Base-by-base conservation (phyloP, 2,888 invertebrate species). In the Orthosia gothica region DNA sequence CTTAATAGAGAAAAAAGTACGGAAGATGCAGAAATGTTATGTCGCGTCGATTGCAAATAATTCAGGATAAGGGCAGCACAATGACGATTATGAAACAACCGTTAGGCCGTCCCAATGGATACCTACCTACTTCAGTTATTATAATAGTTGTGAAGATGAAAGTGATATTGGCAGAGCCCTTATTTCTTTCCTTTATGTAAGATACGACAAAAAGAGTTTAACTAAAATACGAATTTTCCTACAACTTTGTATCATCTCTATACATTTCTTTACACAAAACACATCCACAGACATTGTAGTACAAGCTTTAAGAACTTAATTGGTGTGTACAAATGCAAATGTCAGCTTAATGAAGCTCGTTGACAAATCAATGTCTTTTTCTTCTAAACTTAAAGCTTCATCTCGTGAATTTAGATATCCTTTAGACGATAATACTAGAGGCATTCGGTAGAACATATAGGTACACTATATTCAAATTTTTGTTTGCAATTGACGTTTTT, bases 321-420 rank as follows among this genome's bases (percentile, higher is more conserved):
- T 80, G 50, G 66, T 72, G 20, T 61, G 69, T 65, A 40, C 70
- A 81, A 83, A 81, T 78, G 80, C 79, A 80, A 80, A 80, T 70
- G 57, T 61, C 80, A 52, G 26, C 52, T 61, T 62, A 80, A 82
- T 80, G 74, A 83, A 81, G 57, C 57, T 68, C 61, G 73, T 83
- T 83, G 76, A 80, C 85, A 83, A 74, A 83, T 84, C 78, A 81
- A 74, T 57, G 76, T 69, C 67, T 76, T 84, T 75, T 74, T 70
- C 62, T 65, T 50, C 59, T 81, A 55, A 83, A 74, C 74, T 80
- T 55, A 84, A 71, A 67, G 55, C 57, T 79, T 79, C 81, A 81
- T 82, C 83, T 83, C 23, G 50, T 55, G 71, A 32, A 76, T 81
- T 80, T 81, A 80, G 84, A 84, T 76, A 84, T 84, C 81, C 66